These are phyloP conservation scores for Ditylenchus dipsaci DNA, from an alignment of 1,140 invertebrate genomes.

Conservation along the genomic window DNA sequence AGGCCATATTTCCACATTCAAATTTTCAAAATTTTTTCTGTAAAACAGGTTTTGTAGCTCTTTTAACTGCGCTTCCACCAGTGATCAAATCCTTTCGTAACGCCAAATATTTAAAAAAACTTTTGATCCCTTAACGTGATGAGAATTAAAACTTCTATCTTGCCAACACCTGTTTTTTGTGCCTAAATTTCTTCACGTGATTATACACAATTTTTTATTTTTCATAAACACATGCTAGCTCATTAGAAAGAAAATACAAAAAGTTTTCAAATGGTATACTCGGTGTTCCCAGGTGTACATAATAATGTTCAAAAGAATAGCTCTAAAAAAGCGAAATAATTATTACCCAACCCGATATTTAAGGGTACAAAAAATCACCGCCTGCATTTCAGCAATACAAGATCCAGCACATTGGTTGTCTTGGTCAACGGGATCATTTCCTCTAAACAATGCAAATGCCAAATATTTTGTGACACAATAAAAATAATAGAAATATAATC, in stretches of 20 bases:
- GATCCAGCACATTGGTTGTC: slow-evolving; percentile 1
- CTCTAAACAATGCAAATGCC: background rate
- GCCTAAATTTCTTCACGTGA: background rate
- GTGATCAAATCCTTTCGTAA: too few species aligned
- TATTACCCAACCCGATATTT: background rate
- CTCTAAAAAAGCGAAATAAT: slow-evolving; percentile 1
- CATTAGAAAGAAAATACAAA: too few species aligned
- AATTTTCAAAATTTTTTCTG: too few species aligned
- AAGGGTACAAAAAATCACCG: background rate
- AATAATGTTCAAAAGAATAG: background rate
- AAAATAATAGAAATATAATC: background rate
- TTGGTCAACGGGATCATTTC: background rate
- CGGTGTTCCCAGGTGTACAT: background rate
- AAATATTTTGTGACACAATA: background rate
- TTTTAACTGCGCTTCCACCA: too few species aligned
- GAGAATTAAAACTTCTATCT: too few species aligned
- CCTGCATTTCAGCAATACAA: slow-evolving; percentile 8
- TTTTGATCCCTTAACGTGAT: too few species aligned
- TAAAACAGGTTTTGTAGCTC: too few species aligned
- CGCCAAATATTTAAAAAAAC: too few species aligned
- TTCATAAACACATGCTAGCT: background rate
- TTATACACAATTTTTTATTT: background rate
- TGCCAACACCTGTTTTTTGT: too few species aligned
- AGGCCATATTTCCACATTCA: too few species aligned
- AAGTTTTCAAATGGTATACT: too few species aligned